Evolutionary conservation across 2,797 vertebrate genomes (phyloP), one percentile per base, ranked within the genome.

Genomic region (Amniataba percoides): DNA sequence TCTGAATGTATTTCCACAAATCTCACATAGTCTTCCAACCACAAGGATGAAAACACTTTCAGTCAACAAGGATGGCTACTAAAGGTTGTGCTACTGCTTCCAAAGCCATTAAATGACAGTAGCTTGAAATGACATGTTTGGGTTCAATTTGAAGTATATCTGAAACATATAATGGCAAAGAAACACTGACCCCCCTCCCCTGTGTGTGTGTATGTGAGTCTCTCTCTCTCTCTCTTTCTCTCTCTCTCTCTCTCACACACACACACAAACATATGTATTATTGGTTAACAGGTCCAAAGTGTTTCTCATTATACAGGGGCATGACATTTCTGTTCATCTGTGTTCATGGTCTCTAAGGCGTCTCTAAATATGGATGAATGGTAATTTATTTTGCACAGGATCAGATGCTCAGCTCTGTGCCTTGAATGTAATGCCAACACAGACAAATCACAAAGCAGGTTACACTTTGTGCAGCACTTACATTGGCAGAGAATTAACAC

Each of bases 371-470:
- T 0, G 16, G 14, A 43, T 15, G 3, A 3, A 13, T 40, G n/a
- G 36, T 58, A 3, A 40, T 15, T 59, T n/a, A 10, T 34, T 31
- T 1, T 31, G 5, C 27, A 31, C 3, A 36, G 8, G 34, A 15
- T n/a, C 48, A 12, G 27, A 36, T 39, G 11, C 10, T 14, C 18
- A 4, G 7, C 7, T 27, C 23, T 42, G 12, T 49, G 31, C 58
- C 51, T 48, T 9, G 27, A 27, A 36, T 52, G 23, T 43, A 27
- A 68, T 62, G n/a, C 43, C 0, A 74, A 16, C 7, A 58, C 39
- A 59, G 14, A 40, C 34, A 14, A 61, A n/a, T 11, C 27, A 55
- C 34, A 65, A 27, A 15, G 21, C 65, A 79, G 62, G 12, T 74
- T 63, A 67, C 49, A 31, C 8, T 25, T 18, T 49, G n/a, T 12